Evolutionary conservation across 2,113 vertebrate species (phyloP).

Genomic region (Cavia porcellus): DNA sequence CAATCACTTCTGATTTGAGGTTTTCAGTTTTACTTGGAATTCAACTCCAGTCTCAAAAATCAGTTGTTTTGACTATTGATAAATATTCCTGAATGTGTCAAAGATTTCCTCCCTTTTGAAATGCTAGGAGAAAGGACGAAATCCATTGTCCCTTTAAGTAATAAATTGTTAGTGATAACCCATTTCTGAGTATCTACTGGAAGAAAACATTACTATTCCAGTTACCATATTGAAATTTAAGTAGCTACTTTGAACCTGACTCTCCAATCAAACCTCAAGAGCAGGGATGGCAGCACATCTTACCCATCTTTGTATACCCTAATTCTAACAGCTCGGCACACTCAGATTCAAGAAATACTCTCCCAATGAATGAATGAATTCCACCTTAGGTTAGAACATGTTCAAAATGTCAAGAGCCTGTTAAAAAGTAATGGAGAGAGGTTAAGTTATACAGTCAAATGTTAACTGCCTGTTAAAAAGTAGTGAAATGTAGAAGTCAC

Average conservation of each 20-base stretch:
- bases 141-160: neutral
- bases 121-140: neutral
- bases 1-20: slow-evolving; percentile 19
- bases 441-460: slow-evolving; percentile 58
- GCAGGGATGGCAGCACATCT: neutral
- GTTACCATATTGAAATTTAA: neutral
- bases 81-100: slow-evolving; percentile 15
- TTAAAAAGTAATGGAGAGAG: slow-evolving; percentile 73
- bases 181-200: slow-evolving; percentile 22
- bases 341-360: slow-evolving; percentile 44
- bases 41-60: slow-evolving; percentile 36
- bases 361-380: slow-evolving; percentile 57
- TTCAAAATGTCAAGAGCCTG: slow-evolving; percentile 62
- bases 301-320: slow-evolving; percentile 47
- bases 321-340: slow-evolving; percentile 38
- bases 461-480: slow-evolving; percentile 60
- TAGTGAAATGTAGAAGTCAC: slow-evolving; percentile 28
- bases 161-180: neutral
- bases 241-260: slow-evolving; percentile 41
- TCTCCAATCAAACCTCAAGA: slow-evolving; percentile 11
- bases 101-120: slow-evolving; percentile 13
- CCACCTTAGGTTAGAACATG: slow-evolving; percentile 63
- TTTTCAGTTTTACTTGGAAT: neutral
- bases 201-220: slow-evolving; percentile 20
- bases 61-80: neutral